Evolutionary conservation across 2,888 invertebrate genomes (phyloP).

Genomic region (Myopa tessellatipennis): DNA sequence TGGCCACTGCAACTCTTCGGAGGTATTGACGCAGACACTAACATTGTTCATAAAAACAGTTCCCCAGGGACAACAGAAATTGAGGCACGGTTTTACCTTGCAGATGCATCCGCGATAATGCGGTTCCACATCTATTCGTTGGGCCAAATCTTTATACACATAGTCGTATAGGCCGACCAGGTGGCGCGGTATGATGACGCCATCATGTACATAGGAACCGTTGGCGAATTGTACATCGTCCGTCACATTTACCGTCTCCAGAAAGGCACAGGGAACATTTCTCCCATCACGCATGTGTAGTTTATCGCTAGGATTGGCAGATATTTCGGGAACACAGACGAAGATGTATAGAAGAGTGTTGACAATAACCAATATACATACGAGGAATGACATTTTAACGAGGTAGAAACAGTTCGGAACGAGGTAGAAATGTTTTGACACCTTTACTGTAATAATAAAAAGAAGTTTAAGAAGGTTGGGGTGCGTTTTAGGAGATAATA

Average conservation of each 20-base stretch:
- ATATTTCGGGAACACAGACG: conserved; percentile 42
- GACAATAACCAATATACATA: not conserved
- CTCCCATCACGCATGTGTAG: conserved; percentile 56
- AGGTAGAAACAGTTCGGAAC: not conserved
- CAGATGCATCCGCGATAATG: conserved; percentile 66
- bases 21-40: conserved; percentile 49
- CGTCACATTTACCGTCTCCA: conserved; percentile 64
- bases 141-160: conserved; percentile 54
- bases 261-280: conserved; percentile 61
- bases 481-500: not conserved
- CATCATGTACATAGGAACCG: conserved; percentile 62
- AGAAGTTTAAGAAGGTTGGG: not conserved
- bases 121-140: conserved; percentile 54
- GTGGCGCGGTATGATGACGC: conserved; percentile 58
- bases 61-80: conserved; percentile 64
- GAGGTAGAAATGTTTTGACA: no score
- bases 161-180: conserved; percentile 60
- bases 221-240: conserved; percentile 55
- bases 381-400: not conserved
- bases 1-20: conserved; percentile 54
- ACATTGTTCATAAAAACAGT: conserved; percentile 50
- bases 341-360: conserved; percentile 23
- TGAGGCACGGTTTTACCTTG: conserved; percentile 62
- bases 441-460: no score
- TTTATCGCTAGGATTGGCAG: conserved; percentile 40